Conservation (phyloP, 2,113 vertebrate genomes). For the Stictonetta naevosa region DNA sequence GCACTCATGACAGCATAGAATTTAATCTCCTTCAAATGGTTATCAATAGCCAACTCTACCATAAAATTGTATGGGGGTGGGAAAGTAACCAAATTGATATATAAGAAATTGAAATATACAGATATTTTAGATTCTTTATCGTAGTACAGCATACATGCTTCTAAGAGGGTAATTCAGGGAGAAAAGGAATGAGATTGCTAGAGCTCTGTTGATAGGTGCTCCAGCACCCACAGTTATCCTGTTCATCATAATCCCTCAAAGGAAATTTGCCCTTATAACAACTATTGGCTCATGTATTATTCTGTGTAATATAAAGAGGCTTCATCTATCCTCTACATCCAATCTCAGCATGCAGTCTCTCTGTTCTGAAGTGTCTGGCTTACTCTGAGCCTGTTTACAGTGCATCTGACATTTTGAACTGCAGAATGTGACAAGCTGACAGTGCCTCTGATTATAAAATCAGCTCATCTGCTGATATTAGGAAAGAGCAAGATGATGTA, state of each 20-base stretch:
- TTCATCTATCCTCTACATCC: constrained; percentile 15
- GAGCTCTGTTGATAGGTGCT: neutral
- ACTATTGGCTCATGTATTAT: constrained; percentile 50
- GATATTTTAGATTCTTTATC: neutral
- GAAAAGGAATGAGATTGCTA: neutral
- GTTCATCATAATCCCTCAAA: constrained; percentile 21
- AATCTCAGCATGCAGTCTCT: neutral
- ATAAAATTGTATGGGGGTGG: neutral
- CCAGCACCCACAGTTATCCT: neutral
- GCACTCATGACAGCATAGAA: neutral
- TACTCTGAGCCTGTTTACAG: constrained; percentile 34
- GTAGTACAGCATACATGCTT: neutral
- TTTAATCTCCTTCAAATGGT: neutral
- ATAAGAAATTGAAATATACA: neutral
- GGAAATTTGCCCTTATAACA: constrained; percentile 20
- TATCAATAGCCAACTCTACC: neutral
- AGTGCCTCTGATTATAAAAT: constrained; percentile 28
- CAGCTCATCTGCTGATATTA: constrained; percentile 20
- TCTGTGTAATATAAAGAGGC: neutral
- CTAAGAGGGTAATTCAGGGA: neutral
- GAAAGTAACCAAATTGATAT: neutral
- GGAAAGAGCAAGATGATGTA: neutral
- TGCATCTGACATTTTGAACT: constrained; percentile 46
- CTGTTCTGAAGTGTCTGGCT: neutral
- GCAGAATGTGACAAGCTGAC: constrained; percentile 22